Conservation (phyloP, 2,888 invertebrate genomes). For the Eupithecia vulgata region DNA sequence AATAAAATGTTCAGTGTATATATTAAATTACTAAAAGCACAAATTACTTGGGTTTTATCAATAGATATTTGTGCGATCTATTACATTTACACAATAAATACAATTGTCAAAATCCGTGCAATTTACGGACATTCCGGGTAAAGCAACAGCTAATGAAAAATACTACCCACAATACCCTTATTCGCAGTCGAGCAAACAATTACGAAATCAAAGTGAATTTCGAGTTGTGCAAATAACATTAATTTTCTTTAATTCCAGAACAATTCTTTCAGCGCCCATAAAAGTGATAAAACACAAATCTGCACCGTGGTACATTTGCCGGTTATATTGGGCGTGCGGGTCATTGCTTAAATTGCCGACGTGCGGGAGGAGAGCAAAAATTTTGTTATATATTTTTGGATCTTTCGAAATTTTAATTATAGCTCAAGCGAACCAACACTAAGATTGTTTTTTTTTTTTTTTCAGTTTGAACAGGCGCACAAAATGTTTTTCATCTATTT, state of each 20-base stretch:
- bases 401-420: neutral
- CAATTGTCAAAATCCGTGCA: neutral
- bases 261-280: conserved; percentile 19
- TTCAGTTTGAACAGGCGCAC: too few relatives aligned
- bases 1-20: too few relatives aligned
- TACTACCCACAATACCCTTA: neutral
- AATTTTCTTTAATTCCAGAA: conserved; percentile 18
- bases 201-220: neutral
- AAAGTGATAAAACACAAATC: conserved; percentile 26
- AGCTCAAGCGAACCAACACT: too few relatives aligned
- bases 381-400: conserved; percentile 33
- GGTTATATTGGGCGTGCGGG: conserved; percentile 66
- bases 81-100: neutral
- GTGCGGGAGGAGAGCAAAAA: conserved; percentile 36
- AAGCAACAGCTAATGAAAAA: neutral
- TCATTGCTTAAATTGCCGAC: conserved; percentile 65
- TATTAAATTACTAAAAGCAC: too few relatives aligned
- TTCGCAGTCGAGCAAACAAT: neutral
- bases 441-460: too few relatives aligned
- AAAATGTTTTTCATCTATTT: too few relatives aligned
- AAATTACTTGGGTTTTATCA: too few relatives aligned
- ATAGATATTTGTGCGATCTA: too few relatives aligned
- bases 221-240: conserved; percentile 6
- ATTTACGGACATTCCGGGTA: neutral
- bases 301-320: conserved; percentile 68